Conservation (phyloP, 2,113 vertebrate species). For the Dasyornis broadbenti region DNA sequence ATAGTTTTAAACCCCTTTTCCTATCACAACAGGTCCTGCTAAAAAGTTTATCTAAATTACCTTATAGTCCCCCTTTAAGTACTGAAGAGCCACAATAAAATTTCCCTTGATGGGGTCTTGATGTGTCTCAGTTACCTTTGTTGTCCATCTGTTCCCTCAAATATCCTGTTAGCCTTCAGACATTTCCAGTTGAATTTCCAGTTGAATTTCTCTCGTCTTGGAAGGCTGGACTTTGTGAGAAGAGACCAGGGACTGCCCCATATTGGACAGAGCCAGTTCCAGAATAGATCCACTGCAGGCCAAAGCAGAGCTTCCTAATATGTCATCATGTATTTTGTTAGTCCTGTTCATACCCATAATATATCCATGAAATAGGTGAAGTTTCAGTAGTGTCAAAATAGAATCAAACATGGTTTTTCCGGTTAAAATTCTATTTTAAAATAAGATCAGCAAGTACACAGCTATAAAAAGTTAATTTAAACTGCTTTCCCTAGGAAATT, state of each 20-base stretch:
- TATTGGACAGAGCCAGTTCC: not conserved
- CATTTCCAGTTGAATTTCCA: not conserved
- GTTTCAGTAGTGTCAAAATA: not conserved
- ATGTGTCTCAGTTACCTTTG: not conserved
- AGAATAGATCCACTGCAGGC: not conserved
- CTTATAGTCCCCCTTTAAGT: not conserved
- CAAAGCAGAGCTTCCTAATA: not conserved
- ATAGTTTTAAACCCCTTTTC: not conserved
- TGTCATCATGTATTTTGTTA: not conserved
- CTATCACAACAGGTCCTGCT: not conserved
- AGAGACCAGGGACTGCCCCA: fast-evolving
- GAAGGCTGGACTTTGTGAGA: not conserved
- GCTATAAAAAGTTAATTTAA: not conserved
- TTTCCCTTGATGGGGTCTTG: not conserved
- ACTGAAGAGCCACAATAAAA: not conserved
- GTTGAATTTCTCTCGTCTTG: not conserved
- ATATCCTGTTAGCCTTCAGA: not conserved
- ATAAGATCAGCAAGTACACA: not conserved
- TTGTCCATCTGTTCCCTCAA: not conserved
- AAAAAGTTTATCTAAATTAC: not conserved
- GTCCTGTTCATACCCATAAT: not conserved
- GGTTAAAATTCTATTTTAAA: not conserved
- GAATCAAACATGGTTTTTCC: not conserved
- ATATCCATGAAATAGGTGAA: not conserved
- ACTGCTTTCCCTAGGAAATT: not conserved